phyloP scores from a whole-genome alignment of 2,888 invertebrate genomes.

The Steromphala cineraria region DNA sequence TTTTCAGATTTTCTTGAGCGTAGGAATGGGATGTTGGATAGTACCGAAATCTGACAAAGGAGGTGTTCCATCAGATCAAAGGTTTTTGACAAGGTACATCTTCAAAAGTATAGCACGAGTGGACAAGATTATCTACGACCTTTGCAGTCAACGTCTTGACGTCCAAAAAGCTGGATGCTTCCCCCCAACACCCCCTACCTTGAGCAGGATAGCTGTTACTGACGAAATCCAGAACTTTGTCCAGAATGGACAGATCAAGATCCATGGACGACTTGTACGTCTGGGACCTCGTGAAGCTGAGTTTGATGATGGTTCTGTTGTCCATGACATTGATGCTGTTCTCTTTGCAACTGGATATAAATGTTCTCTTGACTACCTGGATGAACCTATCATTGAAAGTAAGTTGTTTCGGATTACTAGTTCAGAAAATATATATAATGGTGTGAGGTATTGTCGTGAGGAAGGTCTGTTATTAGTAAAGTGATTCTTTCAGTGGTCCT shows the following conservation, averaged over 20 bases:
- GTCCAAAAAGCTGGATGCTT: not conserved
- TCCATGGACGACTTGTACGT: conserved; percentile 65
- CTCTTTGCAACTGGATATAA: conserved; percentile 75
- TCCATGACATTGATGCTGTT: conserved; percentile 66
- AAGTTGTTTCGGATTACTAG: not conserved
- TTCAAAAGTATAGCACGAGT: not conserved
- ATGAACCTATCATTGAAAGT: not conserved
- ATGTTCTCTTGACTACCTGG: not conserved
- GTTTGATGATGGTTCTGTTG: conserved; percentile 66
- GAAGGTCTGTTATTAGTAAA: too few species aligned
- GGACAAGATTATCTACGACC: not conserved
- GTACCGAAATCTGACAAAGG: not conserved
- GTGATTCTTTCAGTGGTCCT: too few species aligned
- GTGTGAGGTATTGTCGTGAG: too few species aligned
- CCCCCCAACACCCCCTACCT: not conserved
- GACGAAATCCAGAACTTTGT: conserved; percentile 76
- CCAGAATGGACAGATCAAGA: conserved; percentile 70
- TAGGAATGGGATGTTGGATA: not conserved
- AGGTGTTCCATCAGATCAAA: not conserved
- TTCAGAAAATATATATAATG: too few species aligned
- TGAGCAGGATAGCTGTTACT: conserved; percentile 59
- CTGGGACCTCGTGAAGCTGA: conserved; percentile 61
- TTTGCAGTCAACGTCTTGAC: not conserved
- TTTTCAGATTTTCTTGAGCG: not conserved
- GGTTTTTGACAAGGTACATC: not conserved